Percentiles rank a stretch among this genome's conserved stretches.
phyloP scores from a whole-genome alignment of 2,888 invertebrate genomes.

The Coecobrya sp. region DNA sequence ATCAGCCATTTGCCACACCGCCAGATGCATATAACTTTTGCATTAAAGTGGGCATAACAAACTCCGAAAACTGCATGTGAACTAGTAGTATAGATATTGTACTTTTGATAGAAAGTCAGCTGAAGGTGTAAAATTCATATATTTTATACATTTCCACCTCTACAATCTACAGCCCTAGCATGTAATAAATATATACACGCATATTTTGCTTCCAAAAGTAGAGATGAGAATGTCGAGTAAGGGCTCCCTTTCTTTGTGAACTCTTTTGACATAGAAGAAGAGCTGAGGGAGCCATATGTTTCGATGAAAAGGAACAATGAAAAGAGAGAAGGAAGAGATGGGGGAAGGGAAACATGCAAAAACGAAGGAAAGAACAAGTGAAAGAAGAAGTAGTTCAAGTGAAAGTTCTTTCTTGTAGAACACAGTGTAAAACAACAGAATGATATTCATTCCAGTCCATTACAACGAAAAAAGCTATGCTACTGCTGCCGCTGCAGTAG shows the following conservation, averaged over 20 bases:
- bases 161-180: too few relatives aligned
- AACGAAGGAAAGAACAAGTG: constrained; percentile 31
- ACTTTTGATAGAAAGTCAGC: not conserved
- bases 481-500: not conserved
- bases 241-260: constrained; percentile 28
- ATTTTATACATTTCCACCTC: not conserved
- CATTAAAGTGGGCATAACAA: not conserved
- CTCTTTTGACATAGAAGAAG: constrained; percentile 71
- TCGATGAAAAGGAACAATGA: constrained; percentile 56
- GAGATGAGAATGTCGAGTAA: constrained; percentile 17
- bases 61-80: not conserved
- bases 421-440: constrained; percentile 70
- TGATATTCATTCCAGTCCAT: constrained; percentile 68
- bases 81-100: not conserved
- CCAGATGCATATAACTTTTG: constrained; percentile 2
- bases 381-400: constrained; percentile 53
- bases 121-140: constrained; percentile 13
- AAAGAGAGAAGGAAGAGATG: not conserved
- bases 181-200: constrained; percentile 48
- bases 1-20: constrained; percentile 1
- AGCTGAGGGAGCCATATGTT: constrained; percentile 82
- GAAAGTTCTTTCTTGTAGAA: constrained; percentile 50
- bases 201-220: constrained; percentile 27
- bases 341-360: constrained; percentile 7
- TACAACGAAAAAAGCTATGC: constrained; percentile 13